Conservation (phyloP, 2,113 vertebrate genomes). For the Rhinolophus ferrumequinum region DNA sequence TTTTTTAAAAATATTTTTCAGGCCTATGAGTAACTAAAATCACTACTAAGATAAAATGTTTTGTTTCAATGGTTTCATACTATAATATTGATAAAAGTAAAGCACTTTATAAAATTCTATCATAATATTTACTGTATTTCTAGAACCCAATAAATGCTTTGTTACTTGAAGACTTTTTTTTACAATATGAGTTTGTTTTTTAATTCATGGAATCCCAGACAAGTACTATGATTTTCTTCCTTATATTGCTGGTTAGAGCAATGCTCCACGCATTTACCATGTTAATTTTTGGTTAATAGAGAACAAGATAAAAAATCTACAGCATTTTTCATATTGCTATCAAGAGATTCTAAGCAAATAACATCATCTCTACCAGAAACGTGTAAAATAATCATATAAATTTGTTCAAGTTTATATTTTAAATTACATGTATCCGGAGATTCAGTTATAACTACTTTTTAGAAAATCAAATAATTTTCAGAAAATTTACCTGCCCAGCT, state of each 20-base stretch:
- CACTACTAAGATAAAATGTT: slow-evolving; percentile 29
- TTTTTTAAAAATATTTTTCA: slow-evolving; percentile 32
- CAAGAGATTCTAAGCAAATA: slow-evolving; percentile 34
- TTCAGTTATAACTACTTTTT: neutral
- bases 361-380: slow-evolving; percentile 35
- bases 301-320: slow-evolving; percentile 27
- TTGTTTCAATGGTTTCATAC: slow-evolving; percentile 22
- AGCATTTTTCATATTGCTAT: slow-evolving; percentile 34
- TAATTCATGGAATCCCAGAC: slow-evolving; percentile 31
- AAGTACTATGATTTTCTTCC: slow-evolving; percentile 15
- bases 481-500: slow-evolving; percentile 93
- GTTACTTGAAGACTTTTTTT: slow-evolving; percentile 30
- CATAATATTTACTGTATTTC: slow-evolving; percentile 24
- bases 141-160: neutral
- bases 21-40: slow-evolving; percentile 12
- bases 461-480: slow-evolving; percentile 25
- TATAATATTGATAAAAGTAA: slow-evolving; percentile 33
- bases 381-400: neutral
- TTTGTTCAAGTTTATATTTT: neutral
- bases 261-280: neutral
- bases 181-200: neutral
- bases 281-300: slow-evolving; percentile 15
- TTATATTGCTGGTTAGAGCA: neutral
- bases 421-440: slow-evolving; percentile 15
- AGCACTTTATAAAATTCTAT: slow-evolving; percentile 20